Evolutionary conservation across 92 coral and sea anemone species (phyloP), one percentile per base, ranked within the genome.

Genomic region (Scolanthus callimorphus): DNA sequence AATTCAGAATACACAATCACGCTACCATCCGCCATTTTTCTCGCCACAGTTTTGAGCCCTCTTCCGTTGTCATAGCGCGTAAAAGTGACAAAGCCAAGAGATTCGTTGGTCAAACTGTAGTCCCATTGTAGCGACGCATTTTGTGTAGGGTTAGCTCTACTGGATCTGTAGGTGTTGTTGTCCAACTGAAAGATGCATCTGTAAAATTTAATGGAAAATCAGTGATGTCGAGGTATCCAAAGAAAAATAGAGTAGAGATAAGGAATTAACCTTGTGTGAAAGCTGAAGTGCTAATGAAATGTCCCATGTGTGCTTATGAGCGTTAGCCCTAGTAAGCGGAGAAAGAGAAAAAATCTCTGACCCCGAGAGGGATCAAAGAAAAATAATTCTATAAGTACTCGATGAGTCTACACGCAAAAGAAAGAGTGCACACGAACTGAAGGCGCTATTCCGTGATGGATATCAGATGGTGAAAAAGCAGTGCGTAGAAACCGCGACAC

Each of bases 21-120:
- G 9, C 43, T 39, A 25, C 69, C 61, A 31, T 59, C 34, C 9
- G 62, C 52, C 43, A 37, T 31, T 25, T 60, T 62, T 12, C 22
- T 6, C 1, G 56, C 78, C 20, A 52, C 39, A 23, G 25, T 57
- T 30, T 20, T 12, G 1, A 37, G 39, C 20, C 17, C 20, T 37
- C 63, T 57, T 12, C 15, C 11, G 10, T 51, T 24, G 22, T 34
- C 1, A 37, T 57, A 57, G 21, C 49, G 20, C 41, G 41, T 6
- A 34, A 34, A 34, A 6, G 41, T 46, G 19, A 46, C 19, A 46
- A 46, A 19, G 4, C 52, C 4, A 19, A 10, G 23, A 4, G 52
- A 6, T 46, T 39, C 63, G 25, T 34, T 34, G 24, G 47, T n/a
- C 1, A 57, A 20, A 1, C 1, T 10, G 27, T 57, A 57, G 3